Conservation (phyloP, 2,113 vertebrate genomes). For the Actenoides hombroni region DNA sequence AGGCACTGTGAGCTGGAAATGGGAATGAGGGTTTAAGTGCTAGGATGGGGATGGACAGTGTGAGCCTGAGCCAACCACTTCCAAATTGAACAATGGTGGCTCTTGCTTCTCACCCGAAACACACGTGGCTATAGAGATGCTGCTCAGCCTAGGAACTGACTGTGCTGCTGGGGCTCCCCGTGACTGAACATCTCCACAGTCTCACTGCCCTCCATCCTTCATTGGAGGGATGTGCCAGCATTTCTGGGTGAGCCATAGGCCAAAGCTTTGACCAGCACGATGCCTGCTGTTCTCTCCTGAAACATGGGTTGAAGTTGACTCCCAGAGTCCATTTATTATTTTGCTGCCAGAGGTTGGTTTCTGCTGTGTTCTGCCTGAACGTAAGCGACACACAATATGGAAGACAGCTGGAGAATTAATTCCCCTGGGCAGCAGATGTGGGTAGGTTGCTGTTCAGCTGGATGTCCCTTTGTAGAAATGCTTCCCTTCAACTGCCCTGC, state of each 20-base stretch:
- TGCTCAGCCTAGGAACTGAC: background rate
- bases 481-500: background rate
- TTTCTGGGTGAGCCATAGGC: background rate
- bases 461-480: background rate
- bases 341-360: background rate
- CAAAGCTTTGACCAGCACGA: background rate
- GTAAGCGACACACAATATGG: background rate
- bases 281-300: background rate
- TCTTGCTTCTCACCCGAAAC: background rate
- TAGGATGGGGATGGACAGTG: background rate
- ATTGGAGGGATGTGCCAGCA: background rate
- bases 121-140: background rate
- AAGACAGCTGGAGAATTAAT: background rate
- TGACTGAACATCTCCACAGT: background rate
- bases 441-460: background rate
- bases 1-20: background rate
- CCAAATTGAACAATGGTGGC: background rate
- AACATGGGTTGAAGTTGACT: background rate
- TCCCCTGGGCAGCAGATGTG: background rate
- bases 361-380: background rate
- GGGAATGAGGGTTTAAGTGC: background rate
- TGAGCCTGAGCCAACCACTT: background rate
- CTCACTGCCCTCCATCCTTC: background rate
- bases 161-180: background rate
- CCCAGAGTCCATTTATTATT: background rate